Base-by-base conservation (phyloP, 2,797 vertebrate species). In the Semaprochilodus insignis region DNA sequence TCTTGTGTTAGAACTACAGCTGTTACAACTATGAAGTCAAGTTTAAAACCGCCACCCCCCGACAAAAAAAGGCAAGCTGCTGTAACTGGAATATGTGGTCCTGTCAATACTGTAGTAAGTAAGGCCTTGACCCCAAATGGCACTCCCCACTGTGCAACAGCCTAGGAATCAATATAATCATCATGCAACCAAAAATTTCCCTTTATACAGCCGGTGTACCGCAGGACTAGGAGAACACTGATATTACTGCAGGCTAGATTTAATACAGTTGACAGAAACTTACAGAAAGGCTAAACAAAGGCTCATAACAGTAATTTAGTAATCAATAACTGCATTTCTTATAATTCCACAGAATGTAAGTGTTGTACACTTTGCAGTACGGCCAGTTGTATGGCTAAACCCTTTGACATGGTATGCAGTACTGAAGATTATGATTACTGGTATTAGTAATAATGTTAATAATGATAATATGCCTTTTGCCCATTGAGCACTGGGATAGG, bases 111-210 rank as follows among this genome's bases (percentile, higher is more conserved):
- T 76, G 23, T 62, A 52, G 21, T 72, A 73, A 82, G 3, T 55
- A 71, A 78, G 44, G 71, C 80, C 67, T 73, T 70, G 83, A 70
- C 70, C 65, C 74, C 66, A 80, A 54, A 73, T 40, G 44, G 19
- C 63, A 70, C 44, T 74, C 54, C 52, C 60, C 55, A 44, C 44
- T 25, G 17, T 48, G 31, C 44, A 78, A 55, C 52, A 62, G 27
- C 74, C 69, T 77, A 67, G 25, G 51, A 71, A 79, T 66, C 78
- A 19, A 83, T 78, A 27, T 34, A 17, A 34, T 60, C 55, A 62
- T 34, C 52, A 73, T 23, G 36, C 73, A 71, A 27, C 44, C 23
- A 23, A 21, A 54, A 48, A 16, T 19, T 31, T 36, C 4, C 8
- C 44, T 71, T 36, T 3, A 44, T 10, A 27, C 25, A 63, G 27